These are phyloP conservation scores for Aquatica leii DNA, from an alignment of 2,888 invertebrate species.

Conservation along the genomic window DNA sequence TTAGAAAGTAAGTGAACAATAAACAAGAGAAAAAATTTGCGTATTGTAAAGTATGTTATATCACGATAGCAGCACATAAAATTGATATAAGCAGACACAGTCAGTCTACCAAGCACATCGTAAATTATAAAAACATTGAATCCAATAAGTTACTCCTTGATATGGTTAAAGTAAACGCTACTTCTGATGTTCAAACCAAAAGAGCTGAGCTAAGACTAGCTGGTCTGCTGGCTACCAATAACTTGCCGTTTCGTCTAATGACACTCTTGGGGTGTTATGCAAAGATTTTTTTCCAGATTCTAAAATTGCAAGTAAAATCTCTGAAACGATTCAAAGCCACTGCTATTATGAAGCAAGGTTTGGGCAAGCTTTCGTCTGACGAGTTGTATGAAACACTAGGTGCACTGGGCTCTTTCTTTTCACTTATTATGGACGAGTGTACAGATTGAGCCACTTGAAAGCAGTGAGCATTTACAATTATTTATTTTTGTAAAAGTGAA, in stretches of 20 bases:
- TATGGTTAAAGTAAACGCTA: too few species aligned
- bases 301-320: slow-evolving; percentile 23
- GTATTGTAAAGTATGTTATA: not conserved
- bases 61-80: not conserved
- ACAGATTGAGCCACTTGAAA: not conserved
- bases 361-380: too few species aligned
- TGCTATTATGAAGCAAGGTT: too few species aligned
- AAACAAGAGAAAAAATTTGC: not conserved
- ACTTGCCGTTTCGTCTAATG: slow-evolving; percentile 32
- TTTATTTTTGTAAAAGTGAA: too few species aligned
- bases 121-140: not conserved
- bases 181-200: slow-evolving; percentile 1
- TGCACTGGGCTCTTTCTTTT: not conserved
- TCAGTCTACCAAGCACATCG: not conserved
- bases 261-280: slow-evolving; percentile 21
- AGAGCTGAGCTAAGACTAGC: slow-evolving; percentile 26
- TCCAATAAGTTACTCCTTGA: not conserved
- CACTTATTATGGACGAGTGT: not conserved
- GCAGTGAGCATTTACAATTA: slow-evolving; percentile 18
- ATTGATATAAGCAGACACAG: too few species aligned
- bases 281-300: slow-evolving; percentile 32
- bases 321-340: slow-evolving; percentile 29
- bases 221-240: too few species aligned
- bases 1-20: not conserved
- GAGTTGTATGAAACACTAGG: too few species aligned